A percentile compares a stretch with the other conserved stretches of the same genome.
These are phyloP conservation scores for Pan paniscus DNA, from an alignment of 2,113 vertebrate species.

Conservation along the genomic window DNA sequence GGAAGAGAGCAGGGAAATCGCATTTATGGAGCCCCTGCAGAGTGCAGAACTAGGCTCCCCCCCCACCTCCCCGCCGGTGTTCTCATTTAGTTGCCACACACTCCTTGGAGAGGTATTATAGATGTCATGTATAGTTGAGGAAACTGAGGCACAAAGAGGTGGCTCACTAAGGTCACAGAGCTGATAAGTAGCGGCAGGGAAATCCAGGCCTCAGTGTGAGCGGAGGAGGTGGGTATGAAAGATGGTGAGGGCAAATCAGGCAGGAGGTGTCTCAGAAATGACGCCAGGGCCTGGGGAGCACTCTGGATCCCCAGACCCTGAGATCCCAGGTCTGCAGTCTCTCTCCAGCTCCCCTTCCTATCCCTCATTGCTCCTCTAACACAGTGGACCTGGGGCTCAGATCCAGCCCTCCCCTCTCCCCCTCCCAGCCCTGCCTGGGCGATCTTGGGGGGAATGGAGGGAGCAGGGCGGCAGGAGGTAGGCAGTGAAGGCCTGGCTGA, in stretches of 20 bases:
- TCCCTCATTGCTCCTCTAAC: neutral
- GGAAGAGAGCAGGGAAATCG: neutral
- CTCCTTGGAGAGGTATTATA: neutral
- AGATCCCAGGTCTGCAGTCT: neutral
- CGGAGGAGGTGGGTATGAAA: neutral
- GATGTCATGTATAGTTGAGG: neutral
- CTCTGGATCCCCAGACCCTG: no score
- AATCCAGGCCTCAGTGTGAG: neutral
- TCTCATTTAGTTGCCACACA: neutral
- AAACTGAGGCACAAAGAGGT: neutral
- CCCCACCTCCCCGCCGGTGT: rapidly evolving
- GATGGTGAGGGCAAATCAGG: neutral
- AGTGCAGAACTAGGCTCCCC: neutral
- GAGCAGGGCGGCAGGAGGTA: slow-evolving; percentile 52
- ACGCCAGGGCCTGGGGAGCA: neutral
- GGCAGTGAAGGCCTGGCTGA: slow-evolving; percentile 6
- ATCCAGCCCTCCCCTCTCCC: neutral
- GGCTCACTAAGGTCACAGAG: neutral
- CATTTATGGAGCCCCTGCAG: neutral
- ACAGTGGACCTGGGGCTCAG: neutral
- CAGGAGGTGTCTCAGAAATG: neutral
- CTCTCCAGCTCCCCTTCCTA: neutral
- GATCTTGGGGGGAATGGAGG: slow-evolving; percentile 43
- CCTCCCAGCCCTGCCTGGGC: slow-evolving; percentile 49
- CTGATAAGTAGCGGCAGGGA: no score